Evolutionary conservation across 2,888 invertebrate genomes (phyloP), one percentile per base, ranked within the genome.

Genomic region (Platycnemis pennipes): DNA sequence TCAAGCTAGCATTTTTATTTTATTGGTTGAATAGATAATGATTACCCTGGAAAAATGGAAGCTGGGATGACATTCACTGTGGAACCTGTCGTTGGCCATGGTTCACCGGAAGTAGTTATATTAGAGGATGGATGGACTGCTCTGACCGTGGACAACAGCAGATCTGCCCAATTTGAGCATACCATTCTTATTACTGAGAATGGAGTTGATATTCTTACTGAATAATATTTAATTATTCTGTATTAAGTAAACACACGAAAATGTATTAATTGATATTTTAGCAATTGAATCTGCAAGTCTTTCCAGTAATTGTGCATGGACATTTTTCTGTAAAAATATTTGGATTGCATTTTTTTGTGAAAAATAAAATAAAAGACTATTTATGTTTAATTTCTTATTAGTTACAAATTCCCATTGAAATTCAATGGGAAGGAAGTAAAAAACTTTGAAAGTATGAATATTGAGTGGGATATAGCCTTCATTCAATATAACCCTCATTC

Each of bases 61-160:
- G 96, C 98, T 4, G 99, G 99, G n/a, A 99, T 99, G 98, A 98
- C 98, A 0, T 99, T 99, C 96, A 99, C 99, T 0, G 98, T 99
- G 95, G 99, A 99, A 96, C 99, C 99, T 19, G 98, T 98, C 16
- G 96, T 99, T 31, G 97, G 98, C 1, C 98, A 98, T 95, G 99
- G 99, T 0, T 96, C 96, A 0, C 97, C 97, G 86, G 97, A 98
- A 94, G 97, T 98, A 2, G 97, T 97, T 45, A 97, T 98, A 94
- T 97, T 98, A 31, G 98, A 98, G 94, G 99, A 99, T 96, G 98
- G 98, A 0, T 99, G 99, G 99, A 99, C 99, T 0, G 98, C 98
- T 0, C 97, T 98, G 0, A 99, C 99, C 0, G 96, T 97, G 44
- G 99, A 99, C 96, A 97, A 97, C 95, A 97, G 98, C 0, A 97